Conservation (phyloP, 1,140 invertebrate genomes). For the Rhopalosiphum padi region DNA sequence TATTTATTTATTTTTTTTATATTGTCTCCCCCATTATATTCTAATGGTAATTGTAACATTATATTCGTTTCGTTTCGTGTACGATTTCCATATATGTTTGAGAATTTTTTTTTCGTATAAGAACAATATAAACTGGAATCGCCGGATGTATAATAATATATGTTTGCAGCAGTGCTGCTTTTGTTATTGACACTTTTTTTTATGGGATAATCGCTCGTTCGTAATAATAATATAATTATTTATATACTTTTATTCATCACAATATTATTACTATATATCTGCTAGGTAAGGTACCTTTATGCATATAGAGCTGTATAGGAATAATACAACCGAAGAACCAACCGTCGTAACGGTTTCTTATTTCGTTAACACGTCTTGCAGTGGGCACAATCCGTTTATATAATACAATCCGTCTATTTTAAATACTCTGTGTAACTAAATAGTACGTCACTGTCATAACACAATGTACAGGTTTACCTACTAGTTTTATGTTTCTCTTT, state of each 20-base stretch:
- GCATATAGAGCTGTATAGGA: neutral
- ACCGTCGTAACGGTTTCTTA: conserved; percentile 42
- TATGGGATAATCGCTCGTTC: conserved; percentile 30
- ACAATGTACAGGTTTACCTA: conserved; percentile 15
- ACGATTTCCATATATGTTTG: conserved; percentile 49
- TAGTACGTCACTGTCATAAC: neutral
- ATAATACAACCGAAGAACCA: conserved; percentile 13
- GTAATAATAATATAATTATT: neutral
- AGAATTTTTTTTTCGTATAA: conserved; percentile 9
- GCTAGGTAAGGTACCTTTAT: neutral
- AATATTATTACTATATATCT: neutral
- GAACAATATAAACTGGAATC: conserved; percentile 54
- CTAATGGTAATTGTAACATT: conserved; percentile 56
- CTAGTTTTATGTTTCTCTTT: conserved; percentile 8
- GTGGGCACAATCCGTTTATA: conserved; percentile 16
- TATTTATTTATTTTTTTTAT: neutral
- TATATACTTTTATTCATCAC: neutral
- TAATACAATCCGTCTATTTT: neutral
- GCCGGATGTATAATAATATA: conserved; percentile 50
- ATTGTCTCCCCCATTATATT: conserved; percentile 51
- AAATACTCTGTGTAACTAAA: conserved; percentile 17
- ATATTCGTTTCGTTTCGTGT: conserved; percentile 52
- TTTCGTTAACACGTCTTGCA: neutral
- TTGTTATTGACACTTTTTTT: conserved; percentile 42
- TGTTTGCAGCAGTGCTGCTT: conserved; percentile 1